A percentile compares a stretch with the other conserved stretches of the same genome.
Evolutionary conservation across 2,113 vertebrate species (phyloP).

Genomic region (Accipiter cooperii): DNA sequence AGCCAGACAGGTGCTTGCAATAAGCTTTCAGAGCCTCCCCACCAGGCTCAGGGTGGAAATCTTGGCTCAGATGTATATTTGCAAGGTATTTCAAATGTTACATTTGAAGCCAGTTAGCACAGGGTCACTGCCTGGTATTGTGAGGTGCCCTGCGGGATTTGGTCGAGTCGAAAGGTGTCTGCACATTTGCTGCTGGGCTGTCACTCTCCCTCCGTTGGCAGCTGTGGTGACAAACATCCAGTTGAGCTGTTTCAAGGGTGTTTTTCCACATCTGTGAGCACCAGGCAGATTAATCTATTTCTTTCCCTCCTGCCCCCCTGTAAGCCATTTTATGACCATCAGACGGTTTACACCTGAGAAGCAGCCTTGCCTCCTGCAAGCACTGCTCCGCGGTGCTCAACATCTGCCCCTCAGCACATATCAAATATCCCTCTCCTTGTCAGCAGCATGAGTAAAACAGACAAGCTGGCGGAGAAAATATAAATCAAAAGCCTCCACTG

Average conservation of each 20-base stretch:
- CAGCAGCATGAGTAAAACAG: constrained; percentile 63
- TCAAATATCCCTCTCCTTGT: constrained; percentile 66
- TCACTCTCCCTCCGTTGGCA: neutral
- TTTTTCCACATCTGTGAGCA: constrained; percentile 58
- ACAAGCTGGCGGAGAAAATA: constrained; percentile 46
- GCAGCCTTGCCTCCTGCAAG: constrained; percentile 36
- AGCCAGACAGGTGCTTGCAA: constrained; percentile 53
- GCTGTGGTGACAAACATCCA: constrained; percentile 20
- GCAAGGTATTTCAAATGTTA: constrained; percentile 45
- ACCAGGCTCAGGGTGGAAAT: constrained; percentile 22
- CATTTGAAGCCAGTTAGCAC: constrained; percentile 45
- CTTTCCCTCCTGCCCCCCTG: neutral
- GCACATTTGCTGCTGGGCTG: constrained; percentile 22
- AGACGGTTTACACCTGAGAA: constrained; percentile 63
- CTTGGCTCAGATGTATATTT: constrained; percentile 21
- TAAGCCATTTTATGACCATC: constrained; percentile 41
- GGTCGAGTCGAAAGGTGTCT: neutral
- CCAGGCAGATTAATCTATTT: constrained; percentile 51
- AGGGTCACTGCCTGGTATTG: constrained; percentile 21
- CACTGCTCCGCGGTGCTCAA: neutral
- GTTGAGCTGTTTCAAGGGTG: constrained; percentile 2
- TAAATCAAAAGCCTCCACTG: constrained; percentile 57
- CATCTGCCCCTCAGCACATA: constrained; percentile 60
- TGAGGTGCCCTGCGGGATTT: neutral
- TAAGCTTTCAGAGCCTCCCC: constrained; percentile 36